Conservation (phyloP, 2,113 vertebrate genomes). For the Elaphurus davidianus region DNA sequence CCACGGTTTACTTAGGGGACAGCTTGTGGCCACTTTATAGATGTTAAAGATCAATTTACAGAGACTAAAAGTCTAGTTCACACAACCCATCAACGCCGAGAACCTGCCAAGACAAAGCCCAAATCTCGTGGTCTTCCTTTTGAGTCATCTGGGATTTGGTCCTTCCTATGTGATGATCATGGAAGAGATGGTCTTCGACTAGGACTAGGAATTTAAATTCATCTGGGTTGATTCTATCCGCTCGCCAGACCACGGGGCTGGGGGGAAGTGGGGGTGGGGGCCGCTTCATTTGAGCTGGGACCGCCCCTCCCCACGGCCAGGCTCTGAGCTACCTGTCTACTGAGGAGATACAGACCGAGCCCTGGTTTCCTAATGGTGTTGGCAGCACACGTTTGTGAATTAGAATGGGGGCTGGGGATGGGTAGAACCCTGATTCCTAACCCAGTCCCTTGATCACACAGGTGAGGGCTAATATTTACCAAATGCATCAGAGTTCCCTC, state of each 20-base stretch:
- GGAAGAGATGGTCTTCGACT: rapidly evolving
- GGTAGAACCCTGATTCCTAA: background rate
- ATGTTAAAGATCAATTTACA: background rate
- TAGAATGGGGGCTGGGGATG: background rate
- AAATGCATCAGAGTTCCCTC: background rate
- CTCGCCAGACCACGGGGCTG: rapidly evolving
- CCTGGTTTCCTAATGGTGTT: background rate
- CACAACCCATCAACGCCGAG: rapidly evolving
- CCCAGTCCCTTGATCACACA: background rate
- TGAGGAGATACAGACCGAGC: background rate
- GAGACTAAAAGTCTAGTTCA: background rate
- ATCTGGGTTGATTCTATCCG: rapidly evolving
- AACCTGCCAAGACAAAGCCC: background rate
- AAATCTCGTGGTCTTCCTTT: background rate
- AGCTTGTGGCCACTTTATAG: no score
- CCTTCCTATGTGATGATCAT: background rate
- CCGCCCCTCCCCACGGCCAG: rapidly evolving
- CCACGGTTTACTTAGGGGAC: background rate
- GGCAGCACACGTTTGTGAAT: background rate
- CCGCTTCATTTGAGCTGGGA: background rate
- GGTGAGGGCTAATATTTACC: background rate
- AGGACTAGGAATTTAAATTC: background rate
- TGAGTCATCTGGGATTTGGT: background rate
- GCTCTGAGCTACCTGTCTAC: background rate
- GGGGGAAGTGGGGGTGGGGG: background rate